Base-by-base conservation (phyloP, 2,888 invertebrate genomes). In the Ectropis crepuscularia region DNA sequence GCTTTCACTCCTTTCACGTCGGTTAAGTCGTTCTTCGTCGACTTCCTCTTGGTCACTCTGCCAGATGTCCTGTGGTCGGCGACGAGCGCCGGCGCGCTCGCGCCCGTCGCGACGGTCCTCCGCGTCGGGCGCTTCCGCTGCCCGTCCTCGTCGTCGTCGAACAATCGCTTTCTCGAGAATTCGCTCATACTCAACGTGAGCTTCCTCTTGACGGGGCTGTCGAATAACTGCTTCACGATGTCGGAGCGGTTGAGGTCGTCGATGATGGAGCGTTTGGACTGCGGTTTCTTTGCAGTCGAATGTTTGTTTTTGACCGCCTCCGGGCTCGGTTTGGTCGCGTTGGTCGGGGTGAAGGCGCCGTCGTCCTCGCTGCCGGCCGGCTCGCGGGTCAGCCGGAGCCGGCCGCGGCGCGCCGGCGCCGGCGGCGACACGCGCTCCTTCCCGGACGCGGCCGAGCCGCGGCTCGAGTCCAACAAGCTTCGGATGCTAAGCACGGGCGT, bases 131-230 rank as follows among this genome's bases (percentile, higher is more conserved):
- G 73, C 16, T 28, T 28, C 16, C 16, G 16, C 16, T 28, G 16
- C 4, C 16, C 70, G 0, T 73, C 71, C 0, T 76, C 71, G 4
- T 82, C 84, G 5, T 86, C 86, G 0, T 88, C 86, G 12, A 79
- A 77, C 2, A 83, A 65, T 6, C 82, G 82, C 45, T 76, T 85
- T 12, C 82, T 75, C 2, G 88, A 88, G 69, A 88, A 90, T 63
- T 92, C 90, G 0, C 83, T 87, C 87, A 93, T 92, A 53, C 93
- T 93, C 53, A 86, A 90, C 0, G 93, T 93, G n/a, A 93, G 74
- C 63, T 92, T 93, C 59, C 93, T 78, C 59, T 92, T 93, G 0
- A 93, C 92, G 0, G 93, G 93, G 65, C 92, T 93, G 68, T 84
- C 89, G 75, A 93, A 93, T 47, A 93, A 73, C 55, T 90, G 85